phyloP scores from a whole-genome alignment of 2,113 vertebrate genomes.

The Leptocoma aspasia region DNA sequence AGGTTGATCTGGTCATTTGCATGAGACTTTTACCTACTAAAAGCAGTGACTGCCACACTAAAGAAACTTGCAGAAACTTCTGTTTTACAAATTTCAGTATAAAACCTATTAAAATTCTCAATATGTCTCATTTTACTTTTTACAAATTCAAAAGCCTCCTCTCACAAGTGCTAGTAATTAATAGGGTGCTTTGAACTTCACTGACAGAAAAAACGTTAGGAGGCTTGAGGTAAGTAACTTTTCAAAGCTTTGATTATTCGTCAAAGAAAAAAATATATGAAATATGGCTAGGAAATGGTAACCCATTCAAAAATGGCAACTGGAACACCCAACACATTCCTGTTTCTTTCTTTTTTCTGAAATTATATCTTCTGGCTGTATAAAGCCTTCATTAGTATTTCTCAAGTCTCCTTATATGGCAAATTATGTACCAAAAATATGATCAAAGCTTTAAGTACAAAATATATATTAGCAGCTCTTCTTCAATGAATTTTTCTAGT shows the following conservation, averaged over 20 bases:
- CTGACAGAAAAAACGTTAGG: neutral
- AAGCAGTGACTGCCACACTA: neutral
- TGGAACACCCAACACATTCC: neutral
- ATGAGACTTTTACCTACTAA: neutral
- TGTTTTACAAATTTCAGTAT: constrained; percentile 28
- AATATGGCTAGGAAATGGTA: constrained; percentile 23
- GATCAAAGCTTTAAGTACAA: constrained; percentile 47
- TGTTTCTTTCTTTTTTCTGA: constrained; percentile 3
- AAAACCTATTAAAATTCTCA: constrained; percentile 50
- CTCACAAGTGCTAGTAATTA: constrained; percentile 55
- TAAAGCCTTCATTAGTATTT: constrained; percentile 48
- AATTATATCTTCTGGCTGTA: constrained; percentile 44
- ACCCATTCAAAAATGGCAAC: constrained; percentile 35
- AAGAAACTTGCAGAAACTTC: constrained; percentile 16
- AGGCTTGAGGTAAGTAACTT: constrained; percentile 60
- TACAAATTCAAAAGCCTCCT: constrained; percentile 58
- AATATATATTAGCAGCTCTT: constrained; percentile 13
- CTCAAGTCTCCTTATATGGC: constrained; percentile 26
- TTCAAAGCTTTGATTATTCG: constrained; percentile 59
- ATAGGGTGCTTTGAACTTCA: constrained; percentile 56
- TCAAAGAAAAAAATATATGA: constrained; percentile 30
- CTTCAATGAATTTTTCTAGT: constrained; percentile 6
- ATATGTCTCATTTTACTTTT: constrained; percentile 30
- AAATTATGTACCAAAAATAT: constrained; percentile 47
- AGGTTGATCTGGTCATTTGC: neutral